Base-by-base conservation (phyloP, 2,113 vertebrate genomes). In the Pheucticus melanocephalus region DNA sequence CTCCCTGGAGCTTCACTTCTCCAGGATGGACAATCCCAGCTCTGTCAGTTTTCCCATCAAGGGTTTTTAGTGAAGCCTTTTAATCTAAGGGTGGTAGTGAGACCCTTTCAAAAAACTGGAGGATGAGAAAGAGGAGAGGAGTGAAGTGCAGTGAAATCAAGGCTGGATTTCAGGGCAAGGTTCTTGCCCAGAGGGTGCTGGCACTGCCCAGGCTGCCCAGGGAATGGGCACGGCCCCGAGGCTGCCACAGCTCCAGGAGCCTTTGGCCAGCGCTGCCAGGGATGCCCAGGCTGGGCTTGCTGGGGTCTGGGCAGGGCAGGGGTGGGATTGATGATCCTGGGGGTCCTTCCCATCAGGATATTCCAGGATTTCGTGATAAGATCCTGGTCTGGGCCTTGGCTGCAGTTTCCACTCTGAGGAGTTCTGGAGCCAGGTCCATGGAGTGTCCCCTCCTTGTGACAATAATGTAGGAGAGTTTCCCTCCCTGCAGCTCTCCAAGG, bases 261-360 rank as follows among this genome's bases (percentile, higher is more conserved):
- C 6, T 31, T 35, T 35, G 76, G 59, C 1, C 59, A 79, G 5
- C 30, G 2, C 64, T 69, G n/a, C 65, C 79, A 82, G 65, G 81
- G 81, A 14, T 72, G 47, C 24, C 12, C 81, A 33, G 81, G 47
- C 0, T 59, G 47, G 47, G 39, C 2, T 8, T 33, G 39, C 1
- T 17, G 16, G 22, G 39, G 3, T 7, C 66, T 61, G 37, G 11
- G 66, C 66, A 61, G 39, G 13, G 39, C 57, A 71, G 57, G 68
- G 2, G 0, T 3, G 2, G 68, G 5, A 27, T 1, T 16, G 27
- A 3, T 39, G 15, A 73, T 47, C 18, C 9, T 33, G n/a, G 0
- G 69, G 15, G 2, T n/a, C 2, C 5, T 45, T 23, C 69, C 59
- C 2, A 2, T 28, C 50, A 20, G 42, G 1, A 47, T 1, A 20